Evolutionary conservation across 2,797 vertebrate genomes (phyloP).

Genomic region (Poeciliopsis presidionis): DNA sequence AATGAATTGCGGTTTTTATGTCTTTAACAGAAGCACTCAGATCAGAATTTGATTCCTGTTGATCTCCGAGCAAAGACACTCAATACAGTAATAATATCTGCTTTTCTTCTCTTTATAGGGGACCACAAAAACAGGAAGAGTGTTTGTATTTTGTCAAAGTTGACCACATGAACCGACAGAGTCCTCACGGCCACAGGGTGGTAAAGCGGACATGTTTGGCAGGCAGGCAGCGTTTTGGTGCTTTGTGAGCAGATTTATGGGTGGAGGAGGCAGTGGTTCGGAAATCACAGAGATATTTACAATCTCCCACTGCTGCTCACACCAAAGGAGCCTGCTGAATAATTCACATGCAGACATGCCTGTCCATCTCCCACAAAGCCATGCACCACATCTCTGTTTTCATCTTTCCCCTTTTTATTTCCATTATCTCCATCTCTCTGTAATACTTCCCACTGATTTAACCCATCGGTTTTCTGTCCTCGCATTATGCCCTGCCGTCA

Average conservation of each 20-base stretch:
- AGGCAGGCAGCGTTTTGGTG: conserved; percentile 2
- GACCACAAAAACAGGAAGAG: background rate
- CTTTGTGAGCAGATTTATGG: conserved; percentile 37
- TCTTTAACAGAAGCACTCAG: background rate
- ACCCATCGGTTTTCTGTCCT: background rate
- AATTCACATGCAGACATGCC: conserved; percentile 62
- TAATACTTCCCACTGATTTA: conserved; percentile 7
- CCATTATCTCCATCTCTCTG: conserved; percentile 4
- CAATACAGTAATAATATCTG: background rate
- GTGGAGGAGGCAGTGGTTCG: conserved; percentile 11
- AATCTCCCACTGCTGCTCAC: conserved; percentile 30
- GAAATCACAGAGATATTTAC: conserved; percentile 58
- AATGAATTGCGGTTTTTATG: background rate
- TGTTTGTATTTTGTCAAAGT: background rate
- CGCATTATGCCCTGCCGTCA: conserved; percentile 30
- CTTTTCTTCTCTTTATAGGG: background rate
- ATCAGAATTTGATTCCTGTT: background rate
- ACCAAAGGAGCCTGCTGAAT: conserved; percentile 58
- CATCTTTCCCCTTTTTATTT: conserved; percentile 13
- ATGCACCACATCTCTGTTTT: conserved; percentile 3
- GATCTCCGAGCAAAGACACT: background rate
- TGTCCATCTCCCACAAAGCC: conserved; percentile 53
- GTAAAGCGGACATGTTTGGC: background rate
- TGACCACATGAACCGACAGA: background rate
- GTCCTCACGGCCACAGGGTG: no score